Evolutionary conservation across 2,797 vertebrate species (phyloP), one percentile per base, ranked within the genome.

Genomic region (Gymnoscopelus microlampas): DNA sequence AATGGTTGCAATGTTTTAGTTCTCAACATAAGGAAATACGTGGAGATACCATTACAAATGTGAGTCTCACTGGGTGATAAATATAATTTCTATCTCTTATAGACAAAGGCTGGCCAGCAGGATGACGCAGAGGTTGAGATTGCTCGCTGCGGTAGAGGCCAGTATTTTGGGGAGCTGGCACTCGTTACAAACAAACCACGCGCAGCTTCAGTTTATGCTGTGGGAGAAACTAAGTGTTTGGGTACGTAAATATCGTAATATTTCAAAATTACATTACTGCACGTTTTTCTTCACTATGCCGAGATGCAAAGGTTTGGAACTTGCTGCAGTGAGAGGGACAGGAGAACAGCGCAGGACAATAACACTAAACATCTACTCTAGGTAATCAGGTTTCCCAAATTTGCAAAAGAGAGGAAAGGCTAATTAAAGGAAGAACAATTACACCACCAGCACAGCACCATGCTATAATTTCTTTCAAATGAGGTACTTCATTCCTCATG

Each of bases 161-260:
- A 98, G 73, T 98, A 98, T 88, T 99, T 98, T 68, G 97, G 97
- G 70, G 97, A 98, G 87, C 93, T 99, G 82, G 97, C 97, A 1
- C 91, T 99, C 15, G 97, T 99, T 87, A 97, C 96, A 87, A 98
- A 98, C 88, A 98, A 96, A 91, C 96, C 96, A 29, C 93, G 96
- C 35, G 97, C 97, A 68, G 97, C 97, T 4, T 97, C 96, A 0
- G 97, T 95, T n/a, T 98, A 97, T 7, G 95, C 97, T 3, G 95
- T 96, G 66, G 96, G 96, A 77, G 91, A 94, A 14, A 96, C 97
- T 78, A 97, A 95, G 82, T 98, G 96, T 90, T 94, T 98, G 90
- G 96, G 97, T 97, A 88, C 75, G 90, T 4, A 32, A 32, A 32
- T 80, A 9, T 14, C 3, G 35, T 29, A 10, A 8, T 12, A 5